Evolutionary conservation across 2,797 vertebrate genomes (phyloP), one percentile per base, ranked within the genome.

Genomic region (Falco rusticolus): DNA sequence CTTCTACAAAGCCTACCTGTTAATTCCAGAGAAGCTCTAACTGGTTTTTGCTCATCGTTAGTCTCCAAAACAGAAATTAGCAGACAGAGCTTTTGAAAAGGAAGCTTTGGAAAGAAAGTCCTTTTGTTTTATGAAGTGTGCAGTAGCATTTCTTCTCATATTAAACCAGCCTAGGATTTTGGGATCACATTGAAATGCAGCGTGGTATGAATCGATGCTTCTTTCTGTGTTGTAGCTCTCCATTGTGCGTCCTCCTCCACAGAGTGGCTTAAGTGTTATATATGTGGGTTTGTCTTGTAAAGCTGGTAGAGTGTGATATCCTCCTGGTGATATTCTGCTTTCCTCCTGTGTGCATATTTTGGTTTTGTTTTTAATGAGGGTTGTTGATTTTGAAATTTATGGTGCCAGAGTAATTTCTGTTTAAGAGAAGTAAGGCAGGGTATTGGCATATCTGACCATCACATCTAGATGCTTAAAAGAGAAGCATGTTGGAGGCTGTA

Each of bases 231-330:
- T 79, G 34, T 61, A 43, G 19, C 16, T 66, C 53, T n/a, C 33
- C 53, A 9, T 6, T 47, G 25, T 0, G 0, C 76, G 24, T 43
- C 26, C 8, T 75, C 53, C 70, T 85, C 50, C 4, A 1, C 33
- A 48, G 50, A 78, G 37, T 9, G 20, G 19, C 21, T 81, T 60
- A 31, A 22, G 18, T n/a, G 21, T n/a, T 53, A 1, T 1, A 18
- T 15, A 43, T 33, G 3, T n/a, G n/a, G 65, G 20, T 61, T 71
- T 85, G 21, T 41, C 50, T 76, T 61, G 9, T 45, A 69, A 76
- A 83, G 48, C 43, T 50, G 37, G 29, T 41, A 7, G 17, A 6
- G 6, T 31, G 7, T 21, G 33, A 2, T 50, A 15, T 18, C 48
- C 66, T 90, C 31, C 34, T 75, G 53, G 31, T 89, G 57, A 59